Conservation (phyloP, 2,888 invertebrate genomes). For the Portevinia maculata region DNA sequence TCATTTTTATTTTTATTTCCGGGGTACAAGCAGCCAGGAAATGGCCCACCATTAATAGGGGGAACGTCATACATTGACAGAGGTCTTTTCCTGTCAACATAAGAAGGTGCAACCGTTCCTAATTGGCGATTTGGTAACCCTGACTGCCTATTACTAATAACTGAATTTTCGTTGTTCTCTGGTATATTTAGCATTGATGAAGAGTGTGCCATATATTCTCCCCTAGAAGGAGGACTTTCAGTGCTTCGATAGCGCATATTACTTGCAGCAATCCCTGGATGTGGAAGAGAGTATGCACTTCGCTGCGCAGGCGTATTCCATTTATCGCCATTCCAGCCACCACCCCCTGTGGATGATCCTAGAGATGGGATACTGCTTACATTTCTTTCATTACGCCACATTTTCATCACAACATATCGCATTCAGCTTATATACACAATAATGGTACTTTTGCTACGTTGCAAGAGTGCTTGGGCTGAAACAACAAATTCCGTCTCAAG, state of each 20-base stretch:
- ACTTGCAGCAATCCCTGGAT: conserved; percentile 77
- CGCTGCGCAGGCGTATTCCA: conserved; percentile 75
- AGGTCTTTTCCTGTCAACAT: conserved; percentile 62
- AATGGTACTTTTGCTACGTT: conserved; percentile 64
- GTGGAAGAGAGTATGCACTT: conserved; percentile 77
- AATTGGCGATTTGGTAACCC: conserved; percentile 40
- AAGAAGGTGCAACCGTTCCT: conserved; percentile 45
- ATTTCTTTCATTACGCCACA: conserved; percentile 73
- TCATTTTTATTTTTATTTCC: conserved; percentile 58
- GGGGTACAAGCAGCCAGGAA: conserved; percentile 51
- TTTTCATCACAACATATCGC: conserved; percentile 70
- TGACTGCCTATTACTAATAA: conserved; percentile 64
- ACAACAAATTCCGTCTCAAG: conserved; percentile 19
- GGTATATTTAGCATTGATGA: conserved; percentile 75
- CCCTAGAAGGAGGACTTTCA: conserved; percentile 64
- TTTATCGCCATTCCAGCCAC: conserved; percentile 66
- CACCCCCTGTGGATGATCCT: conserved; percentile 56
- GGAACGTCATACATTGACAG: conserved; percentile 63
- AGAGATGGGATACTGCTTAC: conserved; percentile 61
- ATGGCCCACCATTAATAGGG: conserved; percentile 43
- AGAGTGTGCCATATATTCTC: conserved; percentile 68
- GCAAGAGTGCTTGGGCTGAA: conserved; percentile 44
- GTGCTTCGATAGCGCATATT: conserved; percentile 75
- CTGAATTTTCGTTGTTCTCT: conserved; percentile 53
- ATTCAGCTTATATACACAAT: conserved; percentile 58